Evolutionary conservation across 2,797 vertebrate species (phyloP).

Genomic region (Cetoscarus ocellatus): DNA sequence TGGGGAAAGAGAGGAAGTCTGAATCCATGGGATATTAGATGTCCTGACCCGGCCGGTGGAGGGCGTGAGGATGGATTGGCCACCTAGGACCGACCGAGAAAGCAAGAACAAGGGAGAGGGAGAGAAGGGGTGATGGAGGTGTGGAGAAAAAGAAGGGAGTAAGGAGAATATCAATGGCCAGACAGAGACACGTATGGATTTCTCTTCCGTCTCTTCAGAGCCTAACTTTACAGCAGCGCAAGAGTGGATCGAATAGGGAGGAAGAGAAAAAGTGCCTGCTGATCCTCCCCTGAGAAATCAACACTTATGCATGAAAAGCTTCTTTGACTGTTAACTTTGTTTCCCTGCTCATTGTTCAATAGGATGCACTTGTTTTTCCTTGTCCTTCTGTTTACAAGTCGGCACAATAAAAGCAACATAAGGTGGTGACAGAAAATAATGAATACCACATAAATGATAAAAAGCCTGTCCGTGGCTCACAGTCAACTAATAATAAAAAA

Average conservation of each 20-base stretch:
- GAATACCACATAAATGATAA: conserved; percentile 69
- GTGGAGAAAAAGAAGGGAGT: conserved; percentile 75
- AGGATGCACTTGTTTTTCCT: conserved; percentile 64
- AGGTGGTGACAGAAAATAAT: conserved; percentile 74
- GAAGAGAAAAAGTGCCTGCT: conserved; percentile 80
- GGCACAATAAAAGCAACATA: conserved; percentile 67
- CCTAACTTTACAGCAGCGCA: conserved; percentile 81
- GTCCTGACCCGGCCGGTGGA: conserved; percentile 84
- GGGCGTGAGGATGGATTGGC: conserved; percentile 86
- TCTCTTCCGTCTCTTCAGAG: conserved; percentile 82
- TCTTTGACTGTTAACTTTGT: conserved; percentile 84
- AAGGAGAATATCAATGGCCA: conserved; percentile 86
- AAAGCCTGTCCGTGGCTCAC: conserved; percentile 51
- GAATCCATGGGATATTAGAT: conserved; percentile 86
- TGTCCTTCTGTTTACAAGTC: conserved; percentile 71
- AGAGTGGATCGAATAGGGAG: conserved; percentile 75
- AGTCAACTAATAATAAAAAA: conserved; percentile 74
- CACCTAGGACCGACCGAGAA: conserved; percentile 79
- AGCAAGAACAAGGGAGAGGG: conserved; percentile 67
- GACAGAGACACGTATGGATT: conserved; percentile 84
- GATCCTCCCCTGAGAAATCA: conserved; percentile 82
- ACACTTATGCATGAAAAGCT: conserved; percentile 83
- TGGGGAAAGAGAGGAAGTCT: conserved; percentile 65
- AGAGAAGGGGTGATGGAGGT: conserved; percentile 77
- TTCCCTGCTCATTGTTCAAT: conserved; percentile 75